Conservation (phyloP, 2,888 invertebrate species). For the Tribolium freemani region DNA sequence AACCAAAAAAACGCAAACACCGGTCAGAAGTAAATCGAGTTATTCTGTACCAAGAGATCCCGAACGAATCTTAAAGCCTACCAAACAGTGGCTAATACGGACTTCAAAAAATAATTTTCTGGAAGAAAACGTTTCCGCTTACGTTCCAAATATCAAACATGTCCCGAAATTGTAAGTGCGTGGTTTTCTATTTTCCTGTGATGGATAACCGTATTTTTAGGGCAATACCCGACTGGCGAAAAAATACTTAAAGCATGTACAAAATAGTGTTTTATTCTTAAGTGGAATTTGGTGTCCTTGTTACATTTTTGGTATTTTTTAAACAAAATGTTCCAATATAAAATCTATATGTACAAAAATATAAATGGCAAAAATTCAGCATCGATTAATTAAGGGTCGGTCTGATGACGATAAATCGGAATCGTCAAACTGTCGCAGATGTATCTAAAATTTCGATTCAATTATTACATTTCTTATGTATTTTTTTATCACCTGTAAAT, state of each 20-base stretch:
- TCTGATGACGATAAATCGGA: conserved; percentile 74
- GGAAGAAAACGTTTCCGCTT: conserved; percentile 12
- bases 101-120: conserved; percentile 26
- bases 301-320: not conserved
- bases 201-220: conserved; percentile 46
- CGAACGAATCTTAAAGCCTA: conserved; percentile 61
- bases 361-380: conserved; percentile 25
- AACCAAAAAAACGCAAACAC: conserved; percentile 20
- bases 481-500: conserved; percentile 77
- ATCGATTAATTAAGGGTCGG: conserved; percentile 65
- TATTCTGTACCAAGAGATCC: conserved; percentile 58
- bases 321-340: not conserved
- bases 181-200: not conserved
- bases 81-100: conserved; percentile 62
- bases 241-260: conserved; percentile 39
- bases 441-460: conserved; percentile 71
- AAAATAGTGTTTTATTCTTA: conserved; percentile 2
- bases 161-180: conserved; percentile 57
- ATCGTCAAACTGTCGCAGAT: conserved; percentile 79
- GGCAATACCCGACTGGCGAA: conserved; percentile 57
- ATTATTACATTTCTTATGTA: not conserved
- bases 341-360: not conserved
- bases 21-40: conserved; percentile 52
- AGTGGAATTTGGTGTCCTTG: not conserved
- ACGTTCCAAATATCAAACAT: conserved; percentile 42